Evolutionary conservation across 2,113 vertebrate species (phyloP).

Genomic region (Seriola aureovittata): DNA sequence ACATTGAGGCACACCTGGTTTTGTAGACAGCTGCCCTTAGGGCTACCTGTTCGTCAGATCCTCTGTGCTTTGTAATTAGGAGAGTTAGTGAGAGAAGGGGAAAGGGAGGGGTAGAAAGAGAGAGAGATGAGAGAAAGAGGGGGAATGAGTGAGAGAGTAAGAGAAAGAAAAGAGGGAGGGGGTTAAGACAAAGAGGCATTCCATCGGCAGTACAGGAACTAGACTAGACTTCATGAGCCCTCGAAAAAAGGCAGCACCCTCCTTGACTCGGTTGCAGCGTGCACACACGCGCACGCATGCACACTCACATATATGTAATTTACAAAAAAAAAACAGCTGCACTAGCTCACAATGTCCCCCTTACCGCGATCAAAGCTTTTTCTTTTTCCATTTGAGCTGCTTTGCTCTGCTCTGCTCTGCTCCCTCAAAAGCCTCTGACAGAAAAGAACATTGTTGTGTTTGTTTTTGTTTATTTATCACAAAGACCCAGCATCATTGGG

Average conservation of each 20-base stretch:
- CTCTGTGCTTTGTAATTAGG: constrained; percentile 83
- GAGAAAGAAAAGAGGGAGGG: constrained; percentile 14
- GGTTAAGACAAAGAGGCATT: constrained; percentile 70
- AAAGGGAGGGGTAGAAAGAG: constrained; percentile 11
- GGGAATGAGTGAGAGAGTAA: constrained; percentile 10
- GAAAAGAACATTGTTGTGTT: constrained; percentile 12
- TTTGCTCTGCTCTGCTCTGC: constrained; percentile 28
- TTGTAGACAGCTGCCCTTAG: constrained; percentile 74
- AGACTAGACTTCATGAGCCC: constrained; percentile 65
- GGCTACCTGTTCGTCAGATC: constrained; percentile 82
- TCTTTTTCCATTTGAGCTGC: constrained; percentile 20
- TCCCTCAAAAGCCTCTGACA: constrained; percentile 42
- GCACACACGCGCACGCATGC: constrained; percentile 9
- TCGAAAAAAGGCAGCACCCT: constrained; percentile 49
- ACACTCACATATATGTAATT: constrained; percentile 11
- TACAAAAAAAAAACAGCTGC: constrained; percentile 32
- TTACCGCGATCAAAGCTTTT: constrained; percentile 40
- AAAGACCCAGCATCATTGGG: constrained; percentile 24
- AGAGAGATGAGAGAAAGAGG: constrained; percentile 30
- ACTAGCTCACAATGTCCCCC: constrained; percentile 23
- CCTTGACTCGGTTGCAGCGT: not conserved
- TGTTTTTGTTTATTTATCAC: constrained; percentile 65
- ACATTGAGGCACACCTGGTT: constrained; percentile 81
- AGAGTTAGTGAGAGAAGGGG: constrained; percentile 63
- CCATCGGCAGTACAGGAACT: constrained; percentile 65